Percentiles rank a stretch among this genome's conserved stretches.
These are phyloP conservation scores for Mya arenaria DNA, from an alignment of 1,140 invertebrate species.

Conservation along the genomic window DNA sequence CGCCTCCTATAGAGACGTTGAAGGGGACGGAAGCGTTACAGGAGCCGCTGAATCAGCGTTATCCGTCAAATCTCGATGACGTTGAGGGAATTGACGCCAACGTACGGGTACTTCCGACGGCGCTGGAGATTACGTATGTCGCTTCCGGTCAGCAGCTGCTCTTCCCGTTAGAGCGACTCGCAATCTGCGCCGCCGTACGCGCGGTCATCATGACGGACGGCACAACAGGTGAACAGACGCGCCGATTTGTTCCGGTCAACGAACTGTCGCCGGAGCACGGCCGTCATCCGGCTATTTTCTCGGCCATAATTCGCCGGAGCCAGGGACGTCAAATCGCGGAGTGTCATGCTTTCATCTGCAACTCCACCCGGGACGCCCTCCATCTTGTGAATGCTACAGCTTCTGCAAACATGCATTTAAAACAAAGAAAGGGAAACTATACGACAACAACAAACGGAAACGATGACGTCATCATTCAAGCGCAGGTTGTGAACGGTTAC, in stretches of 20 bases:
- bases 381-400: slow-evolving; percentile 41
- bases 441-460: not conserved
- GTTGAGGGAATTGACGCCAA: slow-evolving; percentile 32
- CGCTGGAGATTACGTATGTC: slow-evolving; percentile 18
- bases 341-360: slow-evolving; percentile 44
- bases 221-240: not conserved
- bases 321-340: slow-evolving; percentile 45
- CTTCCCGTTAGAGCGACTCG: slow-evolving; percentile 13
- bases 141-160: slow-evolving; percentile 4
- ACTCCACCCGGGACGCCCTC: slow-evolving; percentile 17
- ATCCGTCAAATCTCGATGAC: slow-evolving; percentile 13
- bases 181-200: slow-evolving; percentile 30
- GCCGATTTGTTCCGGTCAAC: slow-evolving; percentile 39
- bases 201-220: slow-evolving; percentile 24
- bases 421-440: not conserved
- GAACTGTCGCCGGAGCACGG: not conserved
- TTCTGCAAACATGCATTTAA: slow-evolving; percentile 35
- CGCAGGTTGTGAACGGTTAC: not conserved
- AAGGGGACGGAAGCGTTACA: slow-evolving; percentile 41
- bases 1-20: slow-evolving; percentile 35
- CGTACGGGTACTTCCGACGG: slow-evolving; percentile 30
- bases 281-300: slow-evolving; percentile 26
- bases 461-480: not conserved
- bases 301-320: slow-evolving; percentile 39
- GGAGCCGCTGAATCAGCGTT: slow-evolving; percentile 15